Evolutionary conservation across 1,140 invertebrate species (phyloP), one percentile per base, ranked within the genome.

Genomic region (Galendromus occidentalis): DNA sequence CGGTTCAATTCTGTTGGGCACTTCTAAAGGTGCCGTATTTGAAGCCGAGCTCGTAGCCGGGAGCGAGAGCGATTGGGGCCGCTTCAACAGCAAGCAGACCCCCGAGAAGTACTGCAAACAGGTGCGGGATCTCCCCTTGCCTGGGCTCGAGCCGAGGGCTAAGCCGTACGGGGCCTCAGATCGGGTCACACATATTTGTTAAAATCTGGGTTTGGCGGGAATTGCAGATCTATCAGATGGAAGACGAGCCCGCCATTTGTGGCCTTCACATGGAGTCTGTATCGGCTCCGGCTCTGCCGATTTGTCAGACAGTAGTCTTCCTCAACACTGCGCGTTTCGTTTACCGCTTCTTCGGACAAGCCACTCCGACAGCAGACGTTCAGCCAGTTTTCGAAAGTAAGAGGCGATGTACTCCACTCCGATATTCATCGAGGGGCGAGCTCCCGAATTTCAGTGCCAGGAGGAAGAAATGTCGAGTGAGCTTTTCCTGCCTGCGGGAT

Each of bases 41-140:
- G 66, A 66, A 28, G 42, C 66, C 7, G 66, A 66, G 29, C n/a
- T 66, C 59, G 33, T 25, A 66, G 63, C 51, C 28, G n/a, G 9
- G 9, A 65, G 17, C n/a, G 51, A 33, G 2, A 63, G 65, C n/a
- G 63, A 41, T 25, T 66, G 39, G 29, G 39, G 29, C 7, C 39
- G 25, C 39, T 66, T 66, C 63, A 22, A 65, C 41, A 47, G 18
- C 51, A 17, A 59, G 7, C 18, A 42, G n/a, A 66, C 4, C n/a
- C 25, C 65, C 9, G 66, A 66, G 9, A 39, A 30, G 18, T 66
- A 66, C 28, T 66, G 64, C 22, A 66, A 66, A 65, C 64, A 66
- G 42, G 66, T 66, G 12, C 33, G 65, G n/a, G 39, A 33, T 66
- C 7, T 66, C 17, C 33, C 7, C 14, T 20, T 47, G 45, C 4